Percentiles rank a stretch among this genome's conserved stretches.
Conservation (phyloP, 2,113 vertebrate genomes). For the Synchiropus splendidus region DNA sequence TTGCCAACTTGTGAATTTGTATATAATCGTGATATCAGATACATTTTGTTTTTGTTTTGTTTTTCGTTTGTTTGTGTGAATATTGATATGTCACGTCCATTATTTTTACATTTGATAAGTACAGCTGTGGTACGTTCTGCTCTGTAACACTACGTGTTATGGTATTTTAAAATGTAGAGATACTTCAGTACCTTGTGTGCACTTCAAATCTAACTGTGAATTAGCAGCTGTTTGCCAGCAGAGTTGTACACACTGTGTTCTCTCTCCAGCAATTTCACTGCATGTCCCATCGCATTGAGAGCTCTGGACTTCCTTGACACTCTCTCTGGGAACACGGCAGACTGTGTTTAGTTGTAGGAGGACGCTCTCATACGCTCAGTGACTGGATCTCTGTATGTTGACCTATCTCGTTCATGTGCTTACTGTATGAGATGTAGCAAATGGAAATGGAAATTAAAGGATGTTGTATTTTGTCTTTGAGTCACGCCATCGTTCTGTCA, state of each 20-base stretch:
- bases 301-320: constrained; percentile 38
- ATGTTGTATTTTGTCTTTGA: constrained; percentile 48
- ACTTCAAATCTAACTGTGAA: constrained; percentile 63
- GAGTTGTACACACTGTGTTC: constrained; percentile 55
- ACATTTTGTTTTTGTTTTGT: constrained; percentile 32
- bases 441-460: constrained; percentile 49
- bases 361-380: constrained; percentile 48
- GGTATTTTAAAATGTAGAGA: constrained; percentile 35
- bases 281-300: constrained; percentile 55
- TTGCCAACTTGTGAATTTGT: constrained; percentile 60
- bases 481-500: background rate
- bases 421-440: constrained; percentile 59
- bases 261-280: constrained; percentile 50
- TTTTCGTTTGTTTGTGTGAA: constrained; percentile 37
- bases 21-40: constrained; percentile 61
- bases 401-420: constrained; percentile 50
- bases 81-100: constrained; percentile 52
- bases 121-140: constrained; percentile 41
- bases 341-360: constrained; percentile 41
- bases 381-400: constrained; percentile 53
- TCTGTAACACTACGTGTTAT: constrained; percentile 55
- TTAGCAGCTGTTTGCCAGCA: constrained; percentile 49
- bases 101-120: constrained; percentile 52
- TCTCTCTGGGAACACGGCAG: constrained; percentile 23
- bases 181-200: constrained; percentile 54